A percentile compares a stretch with the other conserved stretches of the same genome.
Evolutionary conservation across 2,113 vertebrate genomes (phyloP).

Genomic region (Bucco capensis): DNA sequence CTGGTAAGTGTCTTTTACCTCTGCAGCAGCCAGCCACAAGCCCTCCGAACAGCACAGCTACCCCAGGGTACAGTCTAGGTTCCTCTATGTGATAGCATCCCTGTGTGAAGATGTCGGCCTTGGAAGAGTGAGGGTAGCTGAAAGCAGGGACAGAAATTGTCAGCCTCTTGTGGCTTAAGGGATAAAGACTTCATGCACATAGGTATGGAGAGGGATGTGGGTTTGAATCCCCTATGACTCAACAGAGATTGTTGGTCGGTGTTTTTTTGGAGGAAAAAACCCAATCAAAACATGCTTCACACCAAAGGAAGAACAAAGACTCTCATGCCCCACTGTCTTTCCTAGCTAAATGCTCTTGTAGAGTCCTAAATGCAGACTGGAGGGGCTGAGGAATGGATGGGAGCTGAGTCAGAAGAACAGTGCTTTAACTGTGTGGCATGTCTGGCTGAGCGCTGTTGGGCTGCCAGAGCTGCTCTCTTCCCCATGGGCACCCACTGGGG

Average conservation of each 20-base stretch:
- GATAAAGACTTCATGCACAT: background rate
- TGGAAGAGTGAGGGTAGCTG: background rate
- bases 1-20: background rate
- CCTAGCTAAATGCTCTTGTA: background rate
- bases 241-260: rapidly evolving
- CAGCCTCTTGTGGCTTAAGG: background rate
- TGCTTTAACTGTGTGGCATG: rapidly evolving
- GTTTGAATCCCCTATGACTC: slow-evolving; percentile 17
- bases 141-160: background rate
- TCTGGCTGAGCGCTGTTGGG: background rate
- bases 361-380: rapidly evolving
- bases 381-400: background rate
- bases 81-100: background rate
- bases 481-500: background rate
- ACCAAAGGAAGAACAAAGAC: background rate
- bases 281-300: too few relatives aligned
- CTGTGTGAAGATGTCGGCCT: background rate
- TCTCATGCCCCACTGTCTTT: background rate
- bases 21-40: background rate
- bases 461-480: background rate
- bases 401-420: background rate
- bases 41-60: background rate
- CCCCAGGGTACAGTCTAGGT: rapidly evolving
- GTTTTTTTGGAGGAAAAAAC: too few relatives aligned
- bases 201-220: background rate